Evolutionary conservation across 1,140 invertebrate species (phyloP).

Genomic region (Drosophila orena): DNA sequence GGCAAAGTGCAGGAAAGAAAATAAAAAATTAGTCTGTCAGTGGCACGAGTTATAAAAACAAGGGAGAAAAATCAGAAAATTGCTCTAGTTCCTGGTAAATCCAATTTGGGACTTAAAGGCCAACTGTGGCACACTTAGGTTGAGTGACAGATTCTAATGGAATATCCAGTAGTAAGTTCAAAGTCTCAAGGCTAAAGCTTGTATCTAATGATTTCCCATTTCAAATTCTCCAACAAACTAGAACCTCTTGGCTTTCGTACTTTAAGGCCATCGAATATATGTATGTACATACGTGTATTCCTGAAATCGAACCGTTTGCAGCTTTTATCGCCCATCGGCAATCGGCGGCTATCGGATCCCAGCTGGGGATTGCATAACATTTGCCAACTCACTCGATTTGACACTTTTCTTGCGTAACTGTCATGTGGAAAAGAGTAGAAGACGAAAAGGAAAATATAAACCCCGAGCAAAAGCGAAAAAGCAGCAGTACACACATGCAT

Average conservation of each 20-base stretch:
- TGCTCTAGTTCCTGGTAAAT: background rate
- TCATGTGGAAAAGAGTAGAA: constrained; percentile 31
- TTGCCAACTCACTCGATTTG: constrained; percentile 38
- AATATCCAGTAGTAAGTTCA: background rate
- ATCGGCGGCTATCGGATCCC: constrained; percentile 23
- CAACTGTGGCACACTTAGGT: background rate
- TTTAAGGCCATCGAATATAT: background rate
- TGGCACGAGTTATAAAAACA: constrained; percentile 7
- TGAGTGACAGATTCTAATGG: background rate
- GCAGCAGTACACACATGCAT: constrained; percentile 1
- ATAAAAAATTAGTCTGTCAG: constrained; percentile 24
- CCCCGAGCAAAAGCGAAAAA: constrained; percentile 35
- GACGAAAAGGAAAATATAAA: constrained; percentile 21
- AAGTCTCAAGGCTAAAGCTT: too few species aligned
- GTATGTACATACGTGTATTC: background rate
- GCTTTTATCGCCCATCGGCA: constrained; percentile 17
- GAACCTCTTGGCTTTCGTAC: background rate
- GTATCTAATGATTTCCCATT: background rate
- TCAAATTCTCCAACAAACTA: background rate
- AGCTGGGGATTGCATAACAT: constrained; percentile 44
- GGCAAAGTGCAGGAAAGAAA: constrained; percentile 1
- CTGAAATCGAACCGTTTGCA: background rate
- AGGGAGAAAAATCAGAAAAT: constrained; percentile 1
- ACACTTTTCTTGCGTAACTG: constrained; percentile 51
- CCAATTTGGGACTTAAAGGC: background rate